These are phyloP conservation scores for Aphidoletes aphidimyza DNA, from an alignment of 2,888 invertebrate genomes.

Conservation along the genomic window DNA sequence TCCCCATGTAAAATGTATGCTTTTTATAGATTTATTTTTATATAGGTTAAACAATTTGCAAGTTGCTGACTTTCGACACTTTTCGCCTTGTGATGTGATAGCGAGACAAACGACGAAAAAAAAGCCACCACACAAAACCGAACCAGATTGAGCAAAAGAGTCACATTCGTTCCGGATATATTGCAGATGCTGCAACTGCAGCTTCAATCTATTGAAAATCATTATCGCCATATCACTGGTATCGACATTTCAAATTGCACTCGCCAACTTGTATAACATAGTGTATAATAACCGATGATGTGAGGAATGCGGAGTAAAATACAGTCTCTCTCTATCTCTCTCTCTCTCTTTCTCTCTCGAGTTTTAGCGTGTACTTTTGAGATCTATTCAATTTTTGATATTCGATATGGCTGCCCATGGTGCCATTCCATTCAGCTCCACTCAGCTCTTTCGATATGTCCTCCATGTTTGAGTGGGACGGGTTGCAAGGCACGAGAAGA, in stretches of 20 bases:
- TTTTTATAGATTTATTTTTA: not conserved
- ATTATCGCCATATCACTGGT: conserved; percentile 1
- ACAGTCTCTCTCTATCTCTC: no score
- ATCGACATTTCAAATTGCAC: conserved; percentile 27
- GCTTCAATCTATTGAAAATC: conserved; percentile 13
- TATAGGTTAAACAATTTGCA: conserved; percentile 29
- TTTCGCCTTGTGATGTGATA: not conserved
- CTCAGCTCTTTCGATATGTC: no score
- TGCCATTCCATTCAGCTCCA: not conserved
- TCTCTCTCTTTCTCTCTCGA: not conserved
- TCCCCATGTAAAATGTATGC: not conserved
- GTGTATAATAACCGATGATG: not conserved
- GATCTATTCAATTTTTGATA: conserved; percentile 38
- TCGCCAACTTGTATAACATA: not conserved
- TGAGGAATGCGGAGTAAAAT: not conserved
- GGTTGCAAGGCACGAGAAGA: not conserved
- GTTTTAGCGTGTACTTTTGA: not conserved
- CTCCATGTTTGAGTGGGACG: not conserved
- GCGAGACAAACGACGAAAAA: not conserved
- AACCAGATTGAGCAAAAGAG: no score
- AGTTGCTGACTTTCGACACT: conserved; percentile 34
- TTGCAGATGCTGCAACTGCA: conserved; percentile 24
- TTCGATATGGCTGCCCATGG: conserved; percentile 1
- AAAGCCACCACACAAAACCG: no score
- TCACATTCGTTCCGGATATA: not conserved